A percentile compares a stretch with the other conserved stretches of the same genome.
Conservation (phyloP, 2,113 vertebrate genomes). For the Xiphophorus hellerii region DNA sequence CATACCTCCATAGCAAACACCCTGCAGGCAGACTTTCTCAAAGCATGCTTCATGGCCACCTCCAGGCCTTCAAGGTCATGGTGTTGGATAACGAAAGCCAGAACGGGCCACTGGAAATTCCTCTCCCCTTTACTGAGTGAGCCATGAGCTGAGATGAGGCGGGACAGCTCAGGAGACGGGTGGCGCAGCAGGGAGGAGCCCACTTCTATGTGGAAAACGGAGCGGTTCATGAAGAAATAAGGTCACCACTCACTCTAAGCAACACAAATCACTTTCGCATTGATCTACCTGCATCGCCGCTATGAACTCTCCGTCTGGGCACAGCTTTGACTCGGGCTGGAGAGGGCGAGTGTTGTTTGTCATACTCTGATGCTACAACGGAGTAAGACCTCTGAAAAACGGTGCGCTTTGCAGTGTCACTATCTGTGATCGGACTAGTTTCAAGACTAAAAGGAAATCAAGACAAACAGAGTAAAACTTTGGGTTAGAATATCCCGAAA, state of each 20-base stretch:
- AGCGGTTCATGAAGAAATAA: conserved; percentile 7
- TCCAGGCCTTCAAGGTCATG: conserved; percentile 98
- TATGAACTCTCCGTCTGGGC: conserved; percentile 95
- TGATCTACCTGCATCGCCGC: conserved; percentile 90
- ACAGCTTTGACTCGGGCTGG: conserved; percentile 95
- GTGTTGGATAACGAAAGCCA: conserved; percentile 98
- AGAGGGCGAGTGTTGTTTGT: conserved; percentile 96
- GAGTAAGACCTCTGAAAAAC: conserved; percentile 99
- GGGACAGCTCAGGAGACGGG: conserved; percentile 97
- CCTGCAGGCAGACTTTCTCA: conserved; percentile 96
- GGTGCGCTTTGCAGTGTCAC: conserved; percentile 93
- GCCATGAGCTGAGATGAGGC: conserved; percentile 96
- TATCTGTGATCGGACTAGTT: conserved; percentile 97
- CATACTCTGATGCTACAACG: conserved; percentile 97
- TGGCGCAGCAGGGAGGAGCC: conserved; percentile 96
- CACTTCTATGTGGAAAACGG: conserved; percentile 83
- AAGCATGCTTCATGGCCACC: conserved; percentile 97
- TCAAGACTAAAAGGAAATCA: conserved; percentile 84
- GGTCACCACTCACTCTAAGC: neutral
- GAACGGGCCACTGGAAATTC: conserved; percentile 98
- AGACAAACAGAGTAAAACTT: neutral
- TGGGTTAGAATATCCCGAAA: neutral
- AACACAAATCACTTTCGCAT: conserved; percentile 16
- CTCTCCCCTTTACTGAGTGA: conserved; percentile 98
- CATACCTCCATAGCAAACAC: conserved; percentile 98